Percentiles rank a stretch among this genome's conserved stretches.
phyloP scores from a whole-genome alignment of 2,113 vertebrate species.

The Coptodon rendalli region DNA sequence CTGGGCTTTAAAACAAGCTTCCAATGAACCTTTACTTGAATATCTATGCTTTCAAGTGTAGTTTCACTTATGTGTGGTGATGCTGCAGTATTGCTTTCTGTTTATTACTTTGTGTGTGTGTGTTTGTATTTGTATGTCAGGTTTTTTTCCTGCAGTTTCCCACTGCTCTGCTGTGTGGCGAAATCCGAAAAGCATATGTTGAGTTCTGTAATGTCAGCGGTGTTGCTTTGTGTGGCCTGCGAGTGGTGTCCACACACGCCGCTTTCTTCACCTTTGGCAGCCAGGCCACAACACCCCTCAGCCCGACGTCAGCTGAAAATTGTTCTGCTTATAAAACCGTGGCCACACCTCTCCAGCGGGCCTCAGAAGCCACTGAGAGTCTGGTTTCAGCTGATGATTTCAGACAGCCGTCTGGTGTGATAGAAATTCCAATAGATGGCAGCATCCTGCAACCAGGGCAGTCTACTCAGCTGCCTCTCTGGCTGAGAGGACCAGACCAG shows the following conservation, averaged over 20 bases:
- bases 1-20: not conserved
- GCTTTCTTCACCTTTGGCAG: conserved; percentile 96
- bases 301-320: conserved; percentile 84
- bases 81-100: not conserved
- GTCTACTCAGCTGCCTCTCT: conserved; percentile 89
- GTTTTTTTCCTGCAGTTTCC: conserved; percentile 98
- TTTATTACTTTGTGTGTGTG: not conserved
- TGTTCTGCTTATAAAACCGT: conserved; percentile 93
- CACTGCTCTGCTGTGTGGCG: conserved; percentile 92
- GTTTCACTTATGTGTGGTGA: not conserved
- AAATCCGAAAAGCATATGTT: conserved; percentile 92
- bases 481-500: conserved; percentile 92
- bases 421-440: conserved; percentile 82
- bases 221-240: conserved; percentile 82
- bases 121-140: conserved; percentile 57
- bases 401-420: conserved; percentile 72
- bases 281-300: conserved; percentile 71
- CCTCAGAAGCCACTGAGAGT: conserved; percentile 53
- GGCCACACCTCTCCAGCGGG: conserved; percentile 63
- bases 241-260: conserved; percentile 88
- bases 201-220: conserved; percentile 94
- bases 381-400: conserved; percentile 81
- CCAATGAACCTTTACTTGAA: not conserved
- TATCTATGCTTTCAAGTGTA: not conserved
- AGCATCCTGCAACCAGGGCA: conserved; percentile 82